phyloP scores from a whole-genome alignment of 1,140 invertebrate species.

The Bombus haemorrhoidalis region DNA sequence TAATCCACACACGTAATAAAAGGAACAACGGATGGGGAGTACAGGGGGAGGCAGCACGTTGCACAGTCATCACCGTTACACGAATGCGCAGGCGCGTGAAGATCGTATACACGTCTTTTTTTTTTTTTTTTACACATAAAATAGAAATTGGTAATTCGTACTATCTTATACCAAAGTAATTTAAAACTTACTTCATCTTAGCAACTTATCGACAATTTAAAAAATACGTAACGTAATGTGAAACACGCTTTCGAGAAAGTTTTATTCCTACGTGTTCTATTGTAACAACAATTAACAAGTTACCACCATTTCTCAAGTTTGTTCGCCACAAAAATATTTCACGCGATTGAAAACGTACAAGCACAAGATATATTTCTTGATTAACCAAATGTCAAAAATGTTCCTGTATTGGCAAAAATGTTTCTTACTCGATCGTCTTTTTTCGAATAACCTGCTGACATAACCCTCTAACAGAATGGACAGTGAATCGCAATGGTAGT shows the following conservation, averaged over 20 bases:
- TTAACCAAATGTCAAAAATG: not conserved
- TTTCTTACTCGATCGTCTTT: not conserved
- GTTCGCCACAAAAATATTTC: not conserved
- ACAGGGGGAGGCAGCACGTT: slow-evolving; percentile 34
- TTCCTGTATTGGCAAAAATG: not conserved
- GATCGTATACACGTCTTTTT: slow-evolving; percentile 20
- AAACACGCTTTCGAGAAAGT: not conserved
- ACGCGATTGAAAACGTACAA: not conserved
- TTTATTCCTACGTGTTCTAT: not conserved
- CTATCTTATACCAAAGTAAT: not conserved
- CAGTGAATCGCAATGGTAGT: not conserved
- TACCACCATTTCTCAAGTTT: too few relatives aligned
- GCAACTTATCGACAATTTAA: not conserved
- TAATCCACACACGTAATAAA: slow-evolving; percentile 66
- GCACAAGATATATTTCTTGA: too few relatives aligned
- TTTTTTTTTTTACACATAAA: slow-evolving; percentile 32
- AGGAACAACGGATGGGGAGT: slow-evolving; percentile 49
- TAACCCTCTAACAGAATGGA: not conserved
- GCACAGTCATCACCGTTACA: slow-evolving; percentile 61
- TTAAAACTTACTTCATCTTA: not conserved
- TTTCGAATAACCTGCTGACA: too few relatives aligned
- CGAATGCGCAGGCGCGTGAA: slow-evolving; percentile 38
- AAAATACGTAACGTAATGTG: not conserved
- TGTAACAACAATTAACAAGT: slow-evolving; percentile 1
- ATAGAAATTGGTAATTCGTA: slow-evolving; percentile 12